Conservation (phyloP, 2,797 vertebrate species). For the Eurystomus glaucurus region DNA sequence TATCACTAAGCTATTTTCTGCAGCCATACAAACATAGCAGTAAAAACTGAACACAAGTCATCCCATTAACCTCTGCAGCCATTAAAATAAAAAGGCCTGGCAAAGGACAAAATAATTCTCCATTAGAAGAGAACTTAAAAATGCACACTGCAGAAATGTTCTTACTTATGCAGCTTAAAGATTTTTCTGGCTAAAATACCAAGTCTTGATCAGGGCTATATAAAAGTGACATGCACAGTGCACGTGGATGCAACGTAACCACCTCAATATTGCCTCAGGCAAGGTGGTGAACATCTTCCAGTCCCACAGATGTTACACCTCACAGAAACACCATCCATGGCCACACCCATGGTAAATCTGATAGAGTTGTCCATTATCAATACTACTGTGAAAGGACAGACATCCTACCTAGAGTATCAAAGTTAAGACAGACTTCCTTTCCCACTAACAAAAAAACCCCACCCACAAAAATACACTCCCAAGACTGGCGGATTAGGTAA, state of each 20-base stretch:
- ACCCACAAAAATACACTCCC: background rate
- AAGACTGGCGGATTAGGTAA: background rate
- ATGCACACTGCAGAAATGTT: background rate
- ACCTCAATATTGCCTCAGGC: background rate
- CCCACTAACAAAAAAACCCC: background rate
- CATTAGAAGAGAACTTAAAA: conserved; percentile 5
- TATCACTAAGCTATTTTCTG: background rate
- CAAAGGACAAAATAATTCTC: conserved; percentile 3
- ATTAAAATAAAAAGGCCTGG: background rate
- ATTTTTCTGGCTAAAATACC: background rate
- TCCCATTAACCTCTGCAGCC: conserved; percentile 1
- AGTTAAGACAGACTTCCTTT: background rate
- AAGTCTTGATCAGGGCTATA: background rate
- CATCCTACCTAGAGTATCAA: background rate
- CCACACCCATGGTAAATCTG: background rate
- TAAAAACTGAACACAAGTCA: conserved; percentile 15
- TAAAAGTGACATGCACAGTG: background rate
- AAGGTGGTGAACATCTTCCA: background rate
- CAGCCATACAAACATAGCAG: background rate
- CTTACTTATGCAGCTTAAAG: background rate
- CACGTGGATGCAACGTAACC: fast-evolving
- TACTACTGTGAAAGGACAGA: background rate
- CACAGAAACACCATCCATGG: background rate
- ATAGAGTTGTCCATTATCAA: background rate
- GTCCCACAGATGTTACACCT: background rate